Percentiles rank a stretch among this genome's conserved stretches.
phyloP scores from a whole-genome alignment of 2,113 vertebrate species.

The Gallinago undulata region DNA sequence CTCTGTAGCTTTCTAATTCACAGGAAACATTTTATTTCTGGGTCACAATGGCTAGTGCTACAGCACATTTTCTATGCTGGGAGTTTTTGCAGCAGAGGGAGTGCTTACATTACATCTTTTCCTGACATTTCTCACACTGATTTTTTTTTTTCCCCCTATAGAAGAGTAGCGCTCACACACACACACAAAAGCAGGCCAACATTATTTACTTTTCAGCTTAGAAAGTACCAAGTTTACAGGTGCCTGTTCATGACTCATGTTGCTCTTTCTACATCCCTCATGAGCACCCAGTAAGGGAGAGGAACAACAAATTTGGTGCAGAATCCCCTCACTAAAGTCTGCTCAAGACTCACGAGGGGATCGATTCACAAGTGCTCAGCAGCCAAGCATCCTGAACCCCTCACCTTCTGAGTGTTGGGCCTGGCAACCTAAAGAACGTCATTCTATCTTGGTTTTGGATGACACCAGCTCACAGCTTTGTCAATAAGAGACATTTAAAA shows the following conservation, averaged over 20 bases:
- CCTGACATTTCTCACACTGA: conserved; percentile 20
- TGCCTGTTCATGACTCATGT: neutral
- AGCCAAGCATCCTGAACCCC: neutral
- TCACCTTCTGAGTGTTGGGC: neutral
- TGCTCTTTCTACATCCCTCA: neutral
- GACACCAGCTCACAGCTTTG: neutral
- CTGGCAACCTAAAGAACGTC: neutral
- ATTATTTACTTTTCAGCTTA: neutral
- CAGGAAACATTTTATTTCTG: conserved; percentile 52
- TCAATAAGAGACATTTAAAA: neutral
- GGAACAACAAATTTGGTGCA: neutral
- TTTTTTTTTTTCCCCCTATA: neutral
- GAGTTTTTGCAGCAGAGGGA: conserved; percentile 63
- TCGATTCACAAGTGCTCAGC: neutral
- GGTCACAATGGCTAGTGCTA: neutral
- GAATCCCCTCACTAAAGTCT: neutral
- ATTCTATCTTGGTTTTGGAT: neutral
- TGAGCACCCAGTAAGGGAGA: neutral
- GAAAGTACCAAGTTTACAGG: neutral
- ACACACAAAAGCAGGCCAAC: neutral
- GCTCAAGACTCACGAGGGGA: neutral
- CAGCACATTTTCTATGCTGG: conserved; percentile 23
- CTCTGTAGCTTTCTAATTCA: conserved; percentile 30
- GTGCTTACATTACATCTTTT: conserved; percentile 59
- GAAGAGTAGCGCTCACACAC: neutral